Percentiles rank a stretch among this genome's conserved stretches.
Evolutionary conservation across 2,888 invertebrate genomes (phyloP).

Genomic region (Petrophora chlorosata): DNA sequence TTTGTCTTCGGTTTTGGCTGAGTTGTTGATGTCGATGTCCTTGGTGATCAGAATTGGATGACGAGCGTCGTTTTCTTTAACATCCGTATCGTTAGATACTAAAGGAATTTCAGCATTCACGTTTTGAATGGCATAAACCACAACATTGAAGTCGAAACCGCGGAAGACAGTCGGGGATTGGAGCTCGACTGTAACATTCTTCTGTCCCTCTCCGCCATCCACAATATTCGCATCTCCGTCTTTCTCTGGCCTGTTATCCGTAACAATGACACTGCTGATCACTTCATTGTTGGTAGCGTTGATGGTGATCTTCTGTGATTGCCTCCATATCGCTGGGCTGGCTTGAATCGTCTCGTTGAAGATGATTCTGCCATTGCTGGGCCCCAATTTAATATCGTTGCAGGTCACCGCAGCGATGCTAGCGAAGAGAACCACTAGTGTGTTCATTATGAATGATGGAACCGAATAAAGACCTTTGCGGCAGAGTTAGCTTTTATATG

Average conservation of each 20-base stretch:
- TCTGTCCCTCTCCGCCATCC: conserved; percentile 66
- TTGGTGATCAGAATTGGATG: conserved; percentile 8
- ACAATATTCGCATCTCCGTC: conserved; percentile 66
- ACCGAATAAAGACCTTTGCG: conserved; percentile 46
- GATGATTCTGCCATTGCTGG: conserved; percentile 53
- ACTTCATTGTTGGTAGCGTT: conserved; percentile 55
- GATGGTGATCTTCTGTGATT: conserved; percentile 57
- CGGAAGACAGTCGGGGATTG: conserved; percentile 70
- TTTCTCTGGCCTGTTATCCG: conserved; percentile 64
- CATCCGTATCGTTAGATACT: not conserved
- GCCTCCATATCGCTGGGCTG: conserved; percentile 66
- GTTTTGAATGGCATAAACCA: conserved; percentile 50
- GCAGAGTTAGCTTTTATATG: conserved; percentile 58
- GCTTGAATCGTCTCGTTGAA: conserved; percentile 63
- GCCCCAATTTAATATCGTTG: conserved; percentile 59
- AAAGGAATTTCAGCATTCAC: not conserved
- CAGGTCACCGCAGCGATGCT: conserved; percentile 47
- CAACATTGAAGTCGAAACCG: conserved; percentile 65
- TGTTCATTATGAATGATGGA: conserved; percentile 47
- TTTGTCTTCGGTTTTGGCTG: not conserved
- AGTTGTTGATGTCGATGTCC: conserved; percentile 14
- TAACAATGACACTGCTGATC: conserved; percentile 60
- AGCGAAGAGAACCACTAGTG: conserved; percentile 43
- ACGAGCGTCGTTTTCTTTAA: too few species aligned
- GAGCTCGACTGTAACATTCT: conserved; percentile 66